These are phyloP conservation scores for Pygoscelis antarcticus DNA, from an alignment of 2,113 vertebrate genomes.

Conservation along the genomic window DNA sequence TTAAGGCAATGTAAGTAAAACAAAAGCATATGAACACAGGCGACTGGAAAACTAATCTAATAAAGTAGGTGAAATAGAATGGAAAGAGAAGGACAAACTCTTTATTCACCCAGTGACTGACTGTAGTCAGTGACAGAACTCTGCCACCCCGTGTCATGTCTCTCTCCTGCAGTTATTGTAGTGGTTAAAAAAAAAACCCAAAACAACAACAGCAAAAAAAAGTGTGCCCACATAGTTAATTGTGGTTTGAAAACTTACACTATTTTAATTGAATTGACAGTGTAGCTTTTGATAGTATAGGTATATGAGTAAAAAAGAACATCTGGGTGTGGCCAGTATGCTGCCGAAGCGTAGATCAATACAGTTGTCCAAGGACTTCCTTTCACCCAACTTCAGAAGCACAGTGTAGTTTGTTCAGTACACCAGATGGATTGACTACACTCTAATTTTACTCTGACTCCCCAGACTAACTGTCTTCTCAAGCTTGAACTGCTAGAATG, in stretches of 20 bases:
- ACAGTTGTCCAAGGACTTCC: background rate
- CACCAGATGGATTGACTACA: background rate
- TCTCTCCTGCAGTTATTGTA: background rate
- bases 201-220: background rate
- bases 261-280: background rate
- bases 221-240: background rate
- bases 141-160: background rate
- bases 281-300: background rate
- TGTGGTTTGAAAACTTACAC: background rate
- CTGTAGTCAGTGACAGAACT: background rate
- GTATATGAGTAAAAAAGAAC: background rate
- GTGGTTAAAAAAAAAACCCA: background rate
- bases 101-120: background rate
- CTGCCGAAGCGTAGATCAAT: background rate
- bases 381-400: background rate
- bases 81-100: background rate
- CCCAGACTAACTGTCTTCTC: background rate
- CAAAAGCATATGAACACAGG: background rate
- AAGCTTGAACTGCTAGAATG: background rate
- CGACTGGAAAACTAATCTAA: background rate
- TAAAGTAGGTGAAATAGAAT: background rate
- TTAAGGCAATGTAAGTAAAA: background rate
- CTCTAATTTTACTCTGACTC: background rate
- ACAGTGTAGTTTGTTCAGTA: background rate
- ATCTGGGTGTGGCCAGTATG: background rate